A percentile compares a stretch with the other conserved stretches of the same genome.
phyloP scores from a whole-genome alignment of 2,888 invertebrate species.

The Spilosoma lubricipeda region DNA sequence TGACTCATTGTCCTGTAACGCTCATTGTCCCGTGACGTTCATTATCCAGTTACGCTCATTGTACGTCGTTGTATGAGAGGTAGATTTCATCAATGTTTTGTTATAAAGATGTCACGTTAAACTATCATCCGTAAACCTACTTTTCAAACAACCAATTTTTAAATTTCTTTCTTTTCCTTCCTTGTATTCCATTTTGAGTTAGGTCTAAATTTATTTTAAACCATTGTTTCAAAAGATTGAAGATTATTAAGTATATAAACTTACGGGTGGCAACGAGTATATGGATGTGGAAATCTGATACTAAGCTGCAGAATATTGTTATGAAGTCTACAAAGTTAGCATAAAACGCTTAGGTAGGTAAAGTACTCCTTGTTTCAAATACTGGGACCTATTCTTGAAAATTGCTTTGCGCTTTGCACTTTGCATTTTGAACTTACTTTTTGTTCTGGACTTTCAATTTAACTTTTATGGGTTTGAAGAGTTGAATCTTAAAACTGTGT shows the following conservation, averaged over 20 bases:
- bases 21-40: too few species aligned
- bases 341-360: conserved; percentile 48
- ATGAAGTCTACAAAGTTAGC: conserved; percentile 28
- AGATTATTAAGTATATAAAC: background rate
- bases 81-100: too few species aligned
- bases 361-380: conserved; percentile 55
- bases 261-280: background rate
- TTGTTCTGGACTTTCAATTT: conserved; percentile 55
- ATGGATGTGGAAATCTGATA: conserved; percentile 15
- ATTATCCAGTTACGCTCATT: too few species aligned
- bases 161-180: too few species aligned
- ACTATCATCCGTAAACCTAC: too few species aligned
- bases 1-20: too few species aligned
- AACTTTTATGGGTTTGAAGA: conserved; percentile 50
- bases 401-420: conserved; percentile 58
- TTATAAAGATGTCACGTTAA: too few species aligned
- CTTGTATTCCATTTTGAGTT: too few species aligned
- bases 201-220: too few species aligned
- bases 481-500: conserved; percentile 27
- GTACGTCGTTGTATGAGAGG: too few species aligned
- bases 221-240: background rate
- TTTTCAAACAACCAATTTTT: too few species aligned
- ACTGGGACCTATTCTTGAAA: conserved; percentile 50
- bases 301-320: conserved; percentile 28
- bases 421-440: conserved; percentile 54